Conservation (phyloP, 2,888 invertebrate species). For the Leptarthrus brevirostris region DNA sequence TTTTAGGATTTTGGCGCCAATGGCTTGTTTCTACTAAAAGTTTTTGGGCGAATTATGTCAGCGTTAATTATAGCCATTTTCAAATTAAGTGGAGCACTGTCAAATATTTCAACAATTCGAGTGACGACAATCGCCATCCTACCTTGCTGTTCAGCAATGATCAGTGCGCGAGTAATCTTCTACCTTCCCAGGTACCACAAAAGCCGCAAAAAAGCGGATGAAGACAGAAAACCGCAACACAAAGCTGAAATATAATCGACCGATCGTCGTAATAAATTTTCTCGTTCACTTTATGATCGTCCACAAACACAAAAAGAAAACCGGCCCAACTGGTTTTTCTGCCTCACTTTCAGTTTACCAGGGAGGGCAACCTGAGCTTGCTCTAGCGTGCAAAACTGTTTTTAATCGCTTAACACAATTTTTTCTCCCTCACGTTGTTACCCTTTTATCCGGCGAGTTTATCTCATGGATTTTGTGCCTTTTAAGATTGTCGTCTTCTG, state of each 20-base stretch:
- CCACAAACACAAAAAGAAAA: slow-evolving; percentile 20
- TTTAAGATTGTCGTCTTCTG: too few relatives aligned
- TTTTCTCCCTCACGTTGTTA: neutral
- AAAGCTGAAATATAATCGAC: slow-evolving; percentile 18
- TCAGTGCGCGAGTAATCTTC: too few relatives aligned
- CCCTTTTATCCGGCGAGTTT: too few relatives aligned
- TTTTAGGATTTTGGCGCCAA: slow-evolving; percentile 29
- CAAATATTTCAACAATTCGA: too few relatives aligned
- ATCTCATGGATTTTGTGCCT: too few relatives aligned
- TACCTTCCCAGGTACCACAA: neutral
- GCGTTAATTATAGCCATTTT: too few relatives aligned
- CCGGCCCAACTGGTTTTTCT: slow-evolving; percentile 20
- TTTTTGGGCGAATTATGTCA: too few relatives aligned
- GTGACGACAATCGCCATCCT: too few relatives aligned
- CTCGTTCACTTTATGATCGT: slow-evolving; percentile 25
- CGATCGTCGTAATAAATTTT: slow-evolving; percentile 15
- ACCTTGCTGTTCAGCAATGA: too few relatives aligned
- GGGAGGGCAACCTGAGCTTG: slow-evolving; percentile 4
- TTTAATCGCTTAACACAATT: slow-evolving; percentile 27
- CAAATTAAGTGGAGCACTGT: too few relatives aligned
- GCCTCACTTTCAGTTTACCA: neutral
- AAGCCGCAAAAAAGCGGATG: neutral
- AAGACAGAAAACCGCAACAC: slow-evolving; percentile 1
- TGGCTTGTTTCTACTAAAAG: neutral
- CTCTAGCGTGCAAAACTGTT: slow-evolving; percentile 30